These are phyloP conservation scores for Characodon lateralis DNA, from an alignment of 2,797 vertebrate genomes.

Conservation along the genomic window DNA sequence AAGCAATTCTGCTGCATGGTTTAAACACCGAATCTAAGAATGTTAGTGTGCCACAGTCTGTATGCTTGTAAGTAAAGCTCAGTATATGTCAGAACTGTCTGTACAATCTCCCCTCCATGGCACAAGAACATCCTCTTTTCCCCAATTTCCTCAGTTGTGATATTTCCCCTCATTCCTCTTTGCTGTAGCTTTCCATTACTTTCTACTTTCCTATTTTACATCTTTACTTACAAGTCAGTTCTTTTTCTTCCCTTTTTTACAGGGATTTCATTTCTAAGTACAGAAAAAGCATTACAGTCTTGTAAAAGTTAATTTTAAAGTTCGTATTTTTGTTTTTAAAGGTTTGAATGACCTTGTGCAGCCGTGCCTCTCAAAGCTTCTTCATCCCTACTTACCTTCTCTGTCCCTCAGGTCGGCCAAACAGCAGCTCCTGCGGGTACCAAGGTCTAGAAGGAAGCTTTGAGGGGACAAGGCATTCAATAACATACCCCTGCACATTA, in stretches of 20 bases:
- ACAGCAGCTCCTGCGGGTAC: too few relatives aligned
- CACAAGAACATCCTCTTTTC: conserved; percentile 37
- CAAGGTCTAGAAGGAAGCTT: too few relatives aligned
- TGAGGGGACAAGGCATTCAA: too few relatives aligned
- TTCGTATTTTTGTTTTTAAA: too few relatives aligned
- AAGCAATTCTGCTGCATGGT: conserved; percentile 48
- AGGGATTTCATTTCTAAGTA: conserved; percentile 17
- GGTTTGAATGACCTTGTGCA: too few relatives aligned
- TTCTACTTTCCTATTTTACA: background rate
- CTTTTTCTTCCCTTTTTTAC: conserved; percentile 48
- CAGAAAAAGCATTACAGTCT: background rate
- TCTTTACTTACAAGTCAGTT: conserved; percentile 23
- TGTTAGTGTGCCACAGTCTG: conserved; percentile 10
- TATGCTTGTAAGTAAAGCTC: conserved; percentile 3
- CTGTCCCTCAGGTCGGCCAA: too few relatives aligned
- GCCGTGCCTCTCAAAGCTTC: too few relatives aligned
- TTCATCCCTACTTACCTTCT: too few relatives aligned
- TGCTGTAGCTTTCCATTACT: background rate
- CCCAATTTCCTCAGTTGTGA: conserved; percentile 54
- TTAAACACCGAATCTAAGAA: conserved; percentile 60
- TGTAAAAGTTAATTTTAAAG: background rate
- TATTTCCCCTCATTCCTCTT: conserved; percentile 12
- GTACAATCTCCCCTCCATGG: conserved; percentile 37
- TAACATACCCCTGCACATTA: too few relatives aligned
- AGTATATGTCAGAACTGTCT: conserved; percentile 13